phyloP scores from a whole-genome alignment of 2,888 invertebrate species.

The Cheilosia pagana region DNA sequence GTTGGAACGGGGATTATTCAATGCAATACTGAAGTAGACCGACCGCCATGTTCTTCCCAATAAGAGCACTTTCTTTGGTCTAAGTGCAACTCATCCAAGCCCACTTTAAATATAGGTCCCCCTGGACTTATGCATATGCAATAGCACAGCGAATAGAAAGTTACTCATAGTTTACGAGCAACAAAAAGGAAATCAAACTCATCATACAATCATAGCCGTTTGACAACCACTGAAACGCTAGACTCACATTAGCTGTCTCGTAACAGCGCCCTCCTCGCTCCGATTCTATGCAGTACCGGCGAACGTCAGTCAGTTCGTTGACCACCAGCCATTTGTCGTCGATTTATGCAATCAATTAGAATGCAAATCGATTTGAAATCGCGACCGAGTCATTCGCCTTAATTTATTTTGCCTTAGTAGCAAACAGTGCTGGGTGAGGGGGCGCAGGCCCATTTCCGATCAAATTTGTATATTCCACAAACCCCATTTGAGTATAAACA shows the following conservation, averaged over 20 bases:
- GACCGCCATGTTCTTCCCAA: too few species aligned
- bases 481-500: slow-evolving; percentile 1
- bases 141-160: too few species aligned
- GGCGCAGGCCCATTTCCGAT: slow-evolving; percentile 7
- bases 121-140: too few species aligned
- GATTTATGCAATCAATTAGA: slow-evolving; percentile 49
- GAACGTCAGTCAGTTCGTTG: slow-evolving; percentile 25
- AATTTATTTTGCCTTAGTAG: slow-evolving; percentile 22
- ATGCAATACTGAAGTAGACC: too few species aligned
- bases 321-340: slow-evolving; percentile 21
- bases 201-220: too few species aligned
- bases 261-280: neutral
- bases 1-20: too few species aligned
- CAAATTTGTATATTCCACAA: slow-evolving; percentile 4
- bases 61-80: too few species aligned
- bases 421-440: neutral
- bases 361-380: slow-evolving; percentile 48
- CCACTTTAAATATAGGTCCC: too few species aligned
- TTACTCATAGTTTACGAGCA: too few species aligned
- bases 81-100: too few species aligned
- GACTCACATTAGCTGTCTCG: neutral
- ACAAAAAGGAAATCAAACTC: too few species aligned
- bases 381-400: slow-evolving; percentile 38
- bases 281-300: neutral
- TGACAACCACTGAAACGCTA: too few species aligned